Percentiles rank a stretch among this genome's conserved stretches.
Conservation (phyloP, 2,888 invertebrate species). For the Rhingia campestris region DNA sequence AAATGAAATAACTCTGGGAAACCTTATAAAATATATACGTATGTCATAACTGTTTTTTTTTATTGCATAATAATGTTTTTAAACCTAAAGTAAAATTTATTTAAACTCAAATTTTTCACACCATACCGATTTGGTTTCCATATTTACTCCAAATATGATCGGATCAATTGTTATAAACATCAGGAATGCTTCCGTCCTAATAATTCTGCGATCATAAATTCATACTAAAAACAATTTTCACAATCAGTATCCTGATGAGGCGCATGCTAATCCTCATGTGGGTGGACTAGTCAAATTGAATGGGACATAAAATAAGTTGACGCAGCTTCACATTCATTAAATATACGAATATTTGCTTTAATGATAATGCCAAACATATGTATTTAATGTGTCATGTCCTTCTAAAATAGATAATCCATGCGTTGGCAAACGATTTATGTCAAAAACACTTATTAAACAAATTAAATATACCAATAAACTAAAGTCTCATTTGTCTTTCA, state of each 20-base stretch:
- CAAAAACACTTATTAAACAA: slow-evolving; percentile 22
- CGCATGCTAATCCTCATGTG: slow-evolving; percentile 30
- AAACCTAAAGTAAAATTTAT: too few relatives aligned
- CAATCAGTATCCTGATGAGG: slow-evolving; percentile 19
- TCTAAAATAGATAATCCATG: slow-evolving; percentile 44
- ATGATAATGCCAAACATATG: slow-evolving; percentile 7
- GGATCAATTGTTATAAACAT: too few relatives aligned
- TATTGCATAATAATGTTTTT: too few relatives aligned
- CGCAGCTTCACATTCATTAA: slow-evolving; percentile 38
- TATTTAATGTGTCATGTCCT: slow-evolving; percentile 26
- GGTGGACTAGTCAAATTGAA: slow-evolving; percentile 52
- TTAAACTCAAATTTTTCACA: too few relatives aligned
- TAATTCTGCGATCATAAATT: background rate
- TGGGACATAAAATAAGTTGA: slow-evolving; percentile 41
- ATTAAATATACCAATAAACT: slow-evolving; percentile 32
- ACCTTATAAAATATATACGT: too few relatives aligned
- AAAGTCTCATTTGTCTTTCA: slow-evolving; percentile 4
- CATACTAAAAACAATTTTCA: background rate
- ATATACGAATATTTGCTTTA: background rate
- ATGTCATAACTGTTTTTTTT: too few relatives aligned
- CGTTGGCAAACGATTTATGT: slow-evolving; percentile 52
- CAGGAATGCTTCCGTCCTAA: background rate
- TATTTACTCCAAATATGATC: too few relatives aligned
- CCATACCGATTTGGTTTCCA: too few relatives aligned
- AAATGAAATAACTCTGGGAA: too few relatives aligned